Evolutionary conservation across 2,113 vertebrate species (phyloP), one percentile per base, ranked within the genome.

Genomic region (Bothrops jararaca): DNA sequence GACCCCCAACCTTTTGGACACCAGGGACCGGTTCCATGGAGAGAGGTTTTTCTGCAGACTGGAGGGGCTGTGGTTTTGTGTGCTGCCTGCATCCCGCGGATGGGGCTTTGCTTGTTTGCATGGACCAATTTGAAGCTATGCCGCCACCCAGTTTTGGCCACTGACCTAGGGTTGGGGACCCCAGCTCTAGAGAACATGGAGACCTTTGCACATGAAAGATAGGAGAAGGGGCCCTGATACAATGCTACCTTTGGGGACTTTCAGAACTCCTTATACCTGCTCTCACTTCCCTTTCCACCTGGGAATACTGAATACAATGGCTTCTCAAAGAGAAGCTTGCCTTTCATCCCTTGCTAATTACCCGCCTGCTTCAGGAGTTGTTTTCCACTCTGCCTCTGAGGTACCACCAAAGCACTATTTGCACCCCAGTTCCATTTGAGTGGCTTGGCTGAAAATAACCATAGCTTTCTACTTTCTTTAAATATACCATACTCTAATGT

Each of bases 371-470:
- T 42, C 15, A 11, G 88, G 88, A 90, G 29, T 89, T 57, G 42
- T 23, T 15, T 50, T 58, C 85, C 89, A 60, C 85, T 89, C 87
- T 74, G 87, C 50, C 53, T 92, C 52, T 42, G 69, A 89, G 42
- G 48, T 11, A 53, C 18, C 56, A 34, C 58, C 34, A 53, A 50
- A 86, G 89, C 53, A 23, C 53, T 56, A 1, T 53, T 48, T 57
- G 52, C 85, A 20, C 26, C 7, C 50, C 18, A 57, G 5, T 87
- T 53, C 20, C 48, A 3, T 12, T 52, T 0, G 12, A 0, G 58
- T 6, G 24, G 89, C 69, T 54, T 56, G 58, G 58, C 52, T 0
- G 85, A 3, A 52, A 53, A 34, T 2, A 48, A 5, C 52, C 0
- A 22, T 6, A 52, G 29, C 9, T 8, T 0, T 20, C n/a, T 1